Conservation (phyloP, 2,888 invertebrate species). For the Artemia sp. region DNA sequence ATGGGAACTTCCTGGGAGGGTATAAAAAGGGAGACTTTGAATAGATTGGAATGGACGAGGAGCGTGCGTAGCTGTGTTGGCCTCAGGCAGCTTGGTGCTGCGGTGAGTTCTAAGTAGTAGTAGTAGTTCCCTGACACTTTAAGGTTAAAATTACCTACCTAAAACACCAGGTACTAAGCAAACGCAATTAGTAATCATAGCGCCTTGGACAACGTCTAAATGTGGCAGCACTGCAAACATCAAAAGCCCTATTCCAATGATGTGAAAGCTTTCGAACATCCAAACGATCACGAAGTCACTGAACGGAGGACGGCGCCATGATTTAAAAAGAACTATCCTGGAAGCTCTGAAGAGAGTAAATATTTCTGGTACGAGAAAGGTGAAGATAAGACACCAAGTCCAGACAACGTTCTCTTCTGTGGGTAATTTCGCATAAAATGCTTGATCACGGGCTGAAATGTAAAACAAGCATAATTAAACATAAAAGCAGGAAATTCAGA, state of each 20-base stretch:
- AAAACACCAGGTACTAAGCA: slow-evolving; percentile 74
- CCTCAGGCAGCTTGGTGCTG: too few relatives aligned
- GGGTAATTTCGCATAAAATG: slow-evolving; percentile 37
- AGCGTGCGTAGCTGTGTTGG: too few relatives aligned
- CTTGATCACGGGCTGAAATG: neutral
- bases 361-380: slow-evolving; percentile 71
- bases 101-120: too few relatives aligned
- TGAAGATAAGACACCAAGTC: slow-evolving; percentile 79
- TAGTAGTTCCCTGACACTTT: too few relatives aligned
- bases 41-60: neutral
- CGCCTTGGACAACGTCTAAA: slow-evolving; percentile 80
- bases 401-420: slow-evolving; percentile 72
- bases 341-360: slow-evolving; percentile 65
- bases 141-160: slow-evolving; percentile 37
- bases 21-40: neutral
- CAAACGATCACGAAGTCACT: slow-evolving; percentile 48
- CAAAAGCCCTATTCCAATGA: slow-evolving; percentile 66
- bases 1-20: too few relatives aligned
- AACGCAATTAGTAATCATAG: slow-evolving; percentile 87
- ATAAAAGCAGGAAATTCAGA: too few relatives aligned
- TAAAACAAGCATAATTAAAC: too few relatives aligned
- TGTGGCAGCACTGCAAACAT: slow-evolving; percentile 77
- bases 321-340: slow-evolving; percentile 78
- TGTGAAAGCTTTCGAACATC: slow-evolving; percentile 70
- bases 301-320: slow-evolving; percentile 53